These are phyloP conservation scores for Oscheius sp. DNA, from an alignment of 2,888 invertebrate genomes.

Conservation along the genomic window DNA sequence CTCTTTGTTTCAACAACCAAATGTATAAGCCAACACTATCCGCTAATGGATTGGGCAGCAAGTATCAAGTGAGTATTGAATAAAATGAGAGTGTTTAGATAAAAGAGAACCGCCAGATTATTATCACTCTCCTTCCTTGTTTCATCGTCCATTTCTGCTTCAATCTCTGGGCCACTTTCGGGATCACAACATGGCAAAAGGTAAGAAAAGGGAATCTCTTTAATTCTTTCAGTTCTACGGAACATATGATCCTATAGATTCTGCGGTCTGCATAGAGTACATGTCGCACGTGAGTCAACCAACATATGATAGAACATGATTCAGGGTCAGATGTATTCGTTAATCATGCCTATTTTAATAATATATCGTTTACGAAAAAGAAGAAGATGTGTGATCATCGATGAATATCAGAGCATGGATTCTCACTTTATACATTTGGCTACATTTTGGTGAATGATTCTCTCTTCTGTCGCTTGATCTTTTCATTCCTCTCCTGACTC, in stretches of 20 bases:
- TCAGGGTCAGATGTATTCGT: conserved; percentile 16
- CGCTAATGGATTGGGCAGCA: background rate
- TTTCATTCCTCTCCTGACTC: conserved; percentile 8
- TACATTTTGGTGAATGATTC: conserved; percentile 1
- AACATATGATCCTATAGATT: background rate
- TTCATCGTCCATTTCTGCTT: background rate
- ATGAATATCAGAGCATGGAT: conserved; percentile 7
- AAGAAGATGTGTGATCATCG: background rate
- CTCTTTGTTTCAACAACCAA: background rate
- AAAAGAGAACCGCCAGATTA: conserved; percentile 12
- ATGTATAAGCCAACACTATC: background rate
- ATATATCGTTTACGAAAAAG: background rate
- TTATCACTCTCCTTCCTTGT: conserved; percentile 8
- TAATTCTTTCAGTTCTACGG: no score
- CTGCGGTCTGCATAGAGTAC: conserved; percentile 1
- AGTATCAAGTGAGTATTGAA: conserved; percentile 22
- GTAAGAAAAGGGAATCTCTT: no score
- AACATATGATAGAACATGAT: background rate
- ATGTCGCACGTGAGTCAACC: background rate
- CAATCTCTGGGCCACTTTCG: background rate
- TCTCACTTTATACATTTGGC: background rate
- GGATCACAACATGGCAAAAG: no score
- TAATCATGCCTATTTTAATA: conserved; percentile 4
- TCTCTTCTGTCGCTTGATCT: background rate
- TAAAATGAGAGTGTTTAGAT: no score